Conservation (phyloP, 2,888 invertebrate species). For the Auanema freiburgensis region DNA sequence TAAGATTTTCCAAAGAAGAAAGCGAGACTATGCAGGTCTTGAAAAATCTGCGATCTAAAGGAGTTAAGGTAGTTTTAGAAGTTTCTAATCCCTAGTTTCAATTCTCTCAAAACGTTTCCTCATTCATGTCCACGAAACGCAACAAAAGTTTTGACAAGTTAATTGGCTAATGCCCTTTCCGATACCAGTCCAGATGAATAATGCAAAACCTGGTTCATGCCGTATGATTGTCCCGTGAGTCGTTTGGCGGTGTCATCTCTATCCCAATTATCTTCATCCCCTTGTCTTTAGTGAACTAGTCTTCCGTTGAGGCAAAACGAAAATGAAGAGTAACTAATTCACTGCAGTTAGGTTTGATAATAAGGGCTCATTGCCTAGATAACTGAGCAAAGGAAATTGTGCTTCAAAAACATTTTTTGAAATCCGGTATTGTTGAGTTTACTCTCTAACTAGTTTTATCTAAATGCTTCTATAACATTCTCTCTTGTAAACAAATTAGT, state of each 20-base stretch:
- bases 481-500: no score
- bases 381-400: no score
- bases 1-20: constrained; percentile 35
- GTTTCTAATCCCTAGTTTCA: not conserved
- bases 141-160: no score
- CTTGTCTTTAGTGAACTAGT: not conserved
- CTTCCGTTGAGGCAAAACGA: no score
- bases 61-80: constrained; percentile 37
- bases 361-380: no score
- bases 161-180: no score
- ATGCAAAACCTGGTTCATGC: constrained; percentile 24
- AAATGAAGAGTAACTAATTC: no score
- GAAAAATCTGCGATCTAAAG: constrained; percentile 35
- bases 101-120: not conserved
- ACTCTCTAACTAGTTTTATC: no score
- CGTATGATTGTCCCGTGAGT: constrained; percentile 18
- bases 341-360: no score
- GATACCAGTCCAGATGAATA: constrained; percentile 5
- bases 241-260: constrained; percentile 21
- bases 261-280: constrained; percentile 20
- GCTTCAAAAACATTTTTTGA: no score
- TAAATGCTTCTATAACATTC: no score
- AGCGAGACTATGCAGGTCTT: constrained; percentile 40
- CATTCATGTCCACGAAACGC: not conserved
- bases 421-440: no score